These are phyloP conservation scores for Tetragnatha versicolor DNA, from an alignment of 1,140 invertebrate species.

Conservation along the genomic window DNA sequence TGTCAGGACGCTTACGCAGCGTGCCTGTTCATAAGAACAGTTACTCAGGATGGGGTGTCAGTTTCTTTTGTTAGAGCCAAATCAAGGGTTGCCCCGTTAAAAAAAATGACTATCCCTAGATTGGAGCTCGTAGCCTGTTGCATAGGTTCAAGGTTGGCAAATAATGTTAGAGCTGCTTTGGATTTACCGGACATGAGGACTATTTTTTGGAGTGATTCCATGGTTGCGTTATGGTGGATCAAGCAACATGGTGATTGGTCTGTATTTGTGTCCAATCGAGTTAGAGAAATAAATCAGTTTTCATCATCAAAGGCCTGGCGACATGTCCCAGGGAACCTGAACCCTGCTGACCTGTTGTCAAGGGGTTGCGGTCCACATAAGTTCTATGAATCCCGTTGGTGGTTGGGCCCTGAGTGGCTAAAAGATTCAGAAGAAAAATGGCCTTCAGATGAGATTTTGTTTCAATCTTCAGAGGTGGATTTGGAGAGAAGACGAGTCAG, in stretches of 20 bases:
- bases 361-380: neutral
- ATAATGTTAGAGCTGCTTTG: neutral
- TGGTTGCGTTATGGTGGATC: constrained; percentile 17
- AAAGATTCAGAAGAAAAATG: neutral
- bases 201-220: neutral
- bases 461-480: neutral
- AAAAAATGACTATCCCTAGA: neutral
- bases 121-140: constrained; percentile 23
- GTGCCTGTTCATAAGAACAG: neutral
- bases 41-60: neutral
- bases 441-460: constrained; percentile 4
- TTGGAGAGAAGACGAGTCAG: neutral
- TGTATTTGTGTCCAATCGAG: constrained; percentile 11
- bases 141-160: neutral
- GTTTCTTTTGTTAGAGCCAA: neutral
- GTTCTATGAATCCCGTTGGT: neutral
- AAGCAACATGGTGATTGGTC: neutral
- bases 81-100: constrained; percentile 29
- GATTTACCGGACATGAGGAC: neutral
- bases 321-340: constrained; percentile 6
- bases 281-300: constrained; percentile 1
- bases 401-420: constrained; percentile 6
- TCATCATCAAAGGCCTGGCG: constrained; percentile 3
- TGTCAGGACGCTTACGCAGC: neutral
- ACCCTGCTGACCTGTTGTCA: constrained; percentile 13